Evolutionary conservation across 1,140 invertebrate genomes (phyloP).

Genomic region (Aphidius ervi): DNA sequence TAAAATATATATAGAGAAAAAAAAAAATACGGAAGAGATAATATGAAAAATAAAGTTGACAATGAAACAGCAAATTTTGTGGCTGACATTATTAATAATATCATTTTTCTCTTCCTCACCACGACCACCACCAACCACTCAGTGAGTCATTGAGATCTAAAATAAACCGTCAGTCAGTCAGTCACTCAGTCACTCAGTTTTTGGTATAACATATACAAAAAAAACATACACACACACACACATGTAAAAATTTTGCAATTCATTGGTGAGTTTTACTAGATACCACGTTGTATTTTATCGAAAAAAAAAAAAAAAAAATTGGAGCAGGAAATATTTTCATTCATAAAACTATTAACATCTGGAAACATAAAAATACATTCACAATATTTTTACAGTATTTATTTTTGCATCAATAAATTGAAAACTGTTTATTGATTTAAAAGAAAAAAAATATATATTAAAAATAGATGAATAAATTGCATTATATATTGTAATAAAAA

Average conservation of each 20-base stretch:
- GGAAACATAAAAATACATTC: neutral
- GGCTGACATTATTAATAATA: slow-evolving; percentile 3
- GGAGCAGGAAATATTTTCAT: neutral
- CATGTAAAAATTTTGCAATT: neutral
- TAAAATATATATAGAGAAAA: too few relatives aligned
- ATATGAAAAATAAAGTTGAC: neutral
- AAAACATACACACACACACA: too few relatives aligned
- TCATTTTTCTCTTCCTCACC: too few relatives aligned
- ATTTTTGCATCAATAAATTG: neutral
- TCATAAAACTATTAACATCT: slow-evolving; percentile 3
- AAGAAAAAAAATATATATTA: too few relatives aligned
- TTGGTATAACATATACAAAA: too few relatives aligned
- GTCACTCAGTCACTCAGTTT: too few relatives aligned
- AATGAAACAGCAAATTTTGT: neutral
- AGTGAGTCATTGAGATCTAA: slow-evolving; percentile 10
- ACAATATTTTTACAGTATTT: neutral
- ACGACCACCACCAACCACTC: neutral
- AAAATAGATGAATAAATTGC: neutral
- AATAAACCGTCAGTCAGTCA: neutral
- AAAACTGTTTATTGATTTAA: neutral
- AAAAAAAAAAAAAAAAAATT: too few relatives aligned
- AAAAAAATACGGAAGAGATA: too few relatives aligned
- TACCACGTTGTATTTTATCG: neutral
- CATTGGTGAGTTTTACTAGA: neutral
- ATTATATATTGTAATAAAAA: too few relatives aligned